phyloP scores from a whole-genome alignment of 2,797 vertebrate species.

The Hybognathus amarus region DNA sequence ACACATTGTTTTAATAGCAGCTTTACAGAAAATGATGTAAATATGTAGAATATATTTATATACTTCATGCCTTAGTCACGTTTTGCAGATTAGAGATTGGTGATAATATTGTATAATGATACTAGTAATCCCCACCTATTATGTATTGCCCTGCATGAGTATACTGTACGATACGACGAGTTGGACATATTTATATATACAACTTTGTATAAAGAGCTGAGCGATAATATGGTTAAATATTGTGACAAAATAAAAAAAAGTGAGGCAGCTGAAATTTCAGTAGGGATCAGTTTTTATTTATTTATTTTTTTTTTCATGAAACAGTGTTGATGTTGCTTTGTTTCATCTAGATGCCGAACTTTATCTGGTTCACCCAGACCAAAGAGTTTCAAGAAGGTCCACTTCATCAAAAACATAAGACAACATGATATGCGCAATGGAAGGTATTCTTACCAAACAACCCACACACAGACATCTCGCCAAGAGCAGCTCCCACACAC shows the following conservation, averaged over 20 bases:
- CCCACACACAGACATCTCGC: constrained; percentile 24
- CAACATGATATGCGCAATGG: constrained; percentile 95
- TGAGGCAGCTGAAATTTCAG: neutral
- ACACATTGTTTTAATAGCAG: neutral
- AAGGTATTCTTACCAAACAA: constrained; percentile 82
- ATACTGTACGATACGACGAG: neutral
- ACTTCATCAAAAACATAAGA: constrained; percentile 98
- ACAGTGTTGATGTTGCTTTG: neutral
- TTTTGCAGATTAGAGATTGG: neutral
- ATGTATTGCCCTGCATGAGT: neutral
- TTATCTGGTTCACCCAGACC: constrained; percentile 98
- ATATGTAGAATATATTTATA: neutral
- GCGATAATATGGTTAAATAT: neutral
- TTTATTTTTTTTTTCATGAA: too few species aligned
- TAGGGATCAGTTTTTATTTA: too few species aligned
- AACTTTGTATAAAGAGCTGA: neutral
- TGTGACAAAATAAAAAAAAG: neutral
- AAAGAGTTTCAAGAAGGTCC: constrained; percentile 99
- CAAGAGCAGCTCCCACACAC: constrained; percentile 16
- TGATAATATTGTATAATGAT: neutral
- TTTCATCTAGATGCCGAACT: constrained; percentile 87
- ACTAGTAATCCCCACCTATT: neutral
- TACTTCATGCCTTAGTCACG: neutral
- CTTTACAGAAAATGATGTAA: neutral
- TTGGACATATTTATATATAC: neutral